These are phyloP conservation scores for Orchesella cincta DNA, from an alignment of 1,140 invertebrate species.

Conservation along the genomic window DNA sequence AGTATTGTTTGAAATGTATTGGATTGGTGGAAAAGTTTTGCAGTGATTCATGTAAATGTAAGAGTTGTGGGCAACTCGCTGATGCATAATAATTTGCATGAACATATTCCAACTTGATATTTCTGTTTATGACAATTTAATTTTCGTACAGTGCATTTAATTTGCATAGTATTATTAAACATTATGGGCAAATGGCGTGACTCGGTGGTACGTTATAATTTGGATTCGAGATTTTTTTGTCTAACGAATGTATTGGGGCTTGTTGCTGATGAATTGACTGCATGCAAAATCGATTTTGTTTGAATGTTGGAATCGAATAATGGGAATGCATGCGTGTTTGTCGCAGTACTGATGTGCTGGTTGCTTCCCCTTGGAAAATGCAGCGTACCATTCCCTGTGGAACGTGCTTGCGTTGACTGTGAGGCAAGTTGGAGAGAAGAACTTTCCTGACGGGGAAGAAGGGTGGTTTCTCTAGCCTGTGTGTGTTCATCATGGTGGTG, in stretches of 20 bases:
- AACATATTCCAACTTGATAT: background rate
- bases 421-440: background rate
- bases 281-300: conserved; percentile 27
- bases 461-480: background rate
- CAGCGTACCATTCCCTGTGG: conserved; percentile 11
- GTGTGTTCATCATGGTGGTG: background rate
- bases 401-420: background rate
- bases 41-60: background rate
- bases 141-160: background rate
- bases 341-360: background rate
- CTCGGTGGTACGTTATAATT: background rate
- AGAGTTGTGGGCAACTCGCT: too few species aligned
- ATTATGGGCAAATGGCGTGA: conserved; percentile 9
- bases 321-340: conserved; percentile 8
- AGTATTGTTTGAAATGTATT: background rate
- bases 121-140: background rate
- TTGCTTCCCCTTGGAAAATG: conserved; percentile 25
- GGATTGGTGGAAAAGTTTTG: background rate
- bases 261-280: conserved; percentile 28
- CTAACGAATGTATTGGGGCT: background rate
- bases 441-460: conserved; percentile 13
- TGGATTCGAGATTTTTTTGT: background rate
- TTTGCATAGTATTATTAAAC: background rate
- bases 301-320: background rate
- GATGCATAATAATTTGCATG: conserved; percentile 1